Base-by-base conservation (phyloP, 2,797 vertebrate genomes). In the Amblyraja radiata region DNA sequence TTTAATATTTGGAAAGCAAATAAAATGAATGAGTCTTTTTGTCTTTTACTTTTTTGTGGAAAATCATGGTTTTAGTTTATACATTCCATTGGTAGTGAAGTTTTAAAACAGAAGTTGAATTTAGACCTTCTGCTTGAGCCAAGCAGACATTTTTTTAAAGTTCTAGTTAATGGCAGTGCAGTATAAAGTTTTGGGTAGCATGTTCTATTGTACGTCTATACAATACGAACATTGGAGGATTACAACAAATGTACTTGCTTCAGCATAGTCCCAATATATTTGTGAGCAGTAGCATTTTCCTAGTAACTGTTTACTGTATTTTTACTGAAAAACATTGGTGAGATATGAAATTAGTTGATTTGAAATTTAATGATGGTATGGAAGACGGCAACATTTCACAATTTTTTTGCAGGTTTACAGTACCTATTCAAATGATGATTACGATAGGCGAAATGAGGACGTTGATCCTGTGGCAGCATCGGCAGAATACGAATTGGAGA, bases 391-490 rank as follows among this genome's bases (percentile, higher is more conserved):
- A 14, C 65, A 68, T 68, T 32, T 23, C 61, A 68, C 16, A 32
- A 6, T 92, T 10, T 92, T 93, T 93, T 93, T 93, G 25, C 95
- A 99, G 98, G 97, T 98, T 93, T 98, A 97, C 95, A 97, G 96
- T 94, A 98, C 98, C 54, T 99, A 97, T 94, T 98, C 98, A 80
- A 98, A 99, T 94, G 98, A 98, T 95, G 98, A 98, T 13, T 99
- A 98, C 39, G 98, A 99, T 94, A 96, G 98, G 63, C 97, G 98
- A 76, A 99, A 99, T 63, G 98, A 99, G 94, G 98, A 99, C 74
- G 98, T 99, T 95, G 98, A 99, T 90, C 98, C 98, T 1, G 98
- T 99, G 80, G 97, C 98, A 90, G 98, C 98, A 0, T 99, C 98
- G 79, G 98, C 98, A 0, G 98, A 98, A 93, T 98, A 98, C 68